phyloP scores from a whole-genome alignment of 2,113 vertebrate genomes.

The Silurus asotus region DNA sequence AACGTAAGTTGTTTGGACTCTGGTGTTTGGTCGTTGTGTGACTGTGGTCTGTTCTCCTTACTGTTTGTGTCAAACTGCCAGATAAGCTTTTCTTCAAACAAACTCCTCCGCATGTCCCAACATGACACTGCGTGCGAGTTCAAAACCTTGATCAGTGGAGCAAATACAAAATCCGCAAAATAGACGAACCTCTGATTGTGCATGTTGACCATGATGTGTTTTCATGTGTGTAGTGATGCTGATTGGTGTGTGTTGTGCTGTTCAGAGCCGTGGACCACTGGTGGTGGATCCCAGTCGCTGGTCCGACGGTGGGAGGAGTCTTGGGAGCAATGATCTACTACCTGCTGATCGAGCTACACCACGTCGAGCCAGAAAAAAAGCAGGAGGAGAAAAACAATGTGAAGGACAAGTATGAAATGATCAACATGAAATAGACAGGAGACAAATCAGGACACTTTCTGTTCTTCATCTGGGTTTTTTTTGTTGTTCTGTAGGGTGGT shows the following conservation, averaged over 20 bases:
- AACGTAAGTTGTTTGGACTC: not conserved
- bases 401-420: slow-evolving; percentile 85
- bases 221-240: not conserved
- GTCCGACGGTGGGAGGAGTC: slow-evolving; percentile 84
- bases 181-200: not conserved
- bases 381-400: slow-evolving; percentile 65
- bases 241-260: slow-evolving; percentile 28
- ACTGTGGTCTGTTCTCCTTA: not conserved
- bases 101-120: not conserved
- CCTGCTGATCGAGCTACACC: slow-evolving; percentile 88
- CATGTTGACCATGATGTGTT: not conserved
- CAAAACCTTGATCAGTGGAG: not conserved
- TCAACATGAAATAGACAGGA: slow-evolving; percentile 71
- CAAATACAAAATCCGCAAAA: not conserved
- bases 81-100: slow-evolving; percentile 3
- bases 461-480: slow-evolving; percentile 3
- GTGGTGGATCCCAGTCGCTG: slow-evolving; percentile 94
- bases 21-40: not conserved
- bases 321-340: slow-evolving; percentile 82
- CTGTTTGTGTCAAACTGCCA: not conserved
- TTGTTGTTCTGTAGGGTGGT: not conserved
- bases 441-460: not conserved
- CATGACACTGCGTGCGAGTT: not conserved
- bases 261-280: slow-evolving; percentile 84
- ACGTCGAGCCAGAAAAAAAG: slow-evolving; percentile 63